Percentiles rank a stretch among this genome's conserved stretches.
Evolutionary conservation across 1,140 invertebrate species (phyloP).

Genomic region (Paraescarpia echinospica): DNA sequence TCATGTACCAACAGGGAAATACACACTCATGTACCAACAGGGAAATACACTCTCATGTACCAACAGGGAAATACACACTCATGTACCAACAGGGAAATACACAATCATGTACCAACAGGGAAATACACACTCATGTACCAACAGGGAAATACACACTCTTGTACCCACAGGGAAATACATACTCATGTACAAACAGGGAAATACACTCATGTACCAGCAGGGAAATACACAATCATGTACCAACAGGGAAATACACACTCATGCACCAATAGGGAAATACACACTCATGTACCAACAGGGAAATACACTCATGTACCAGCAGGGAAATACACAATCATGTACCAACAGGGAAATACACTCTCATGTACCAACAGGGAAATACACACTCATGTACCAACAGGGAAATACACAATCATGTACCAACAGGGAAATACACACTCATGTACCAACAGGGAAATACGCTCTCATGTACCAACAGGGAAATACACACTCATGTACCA

Average conservation of each 20-base stretch:
- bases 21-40: background rate
- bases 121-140: background rate
- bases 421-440: background rate
- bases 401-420: no score
- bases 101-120: background rate
- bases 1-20: background rate
- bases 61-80: background rate
- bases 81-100: no score
- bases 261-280: background rate
- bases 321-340: background rate
- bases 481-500: background rate
- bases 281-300: background rate
- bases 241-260: background rate
- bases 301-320: no score
- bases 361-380: background rate
- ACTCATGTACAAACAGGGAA: background rate
- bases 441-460: background rate
- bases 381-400: background rate
- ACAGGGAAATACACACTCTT: no score
- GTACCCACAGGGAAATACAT: background rate
- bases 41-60: background rate
- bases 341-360: background rate
- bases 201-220: no score
- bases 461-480: background rate
- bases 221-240: background rate